Percentiles rank a stretch among this genome's conserved stretches.
Evolutionary conservation across 2,113 vertebrate genomes (phyloP).

Genomic region (Oncorhynchus nerka): DNA sequence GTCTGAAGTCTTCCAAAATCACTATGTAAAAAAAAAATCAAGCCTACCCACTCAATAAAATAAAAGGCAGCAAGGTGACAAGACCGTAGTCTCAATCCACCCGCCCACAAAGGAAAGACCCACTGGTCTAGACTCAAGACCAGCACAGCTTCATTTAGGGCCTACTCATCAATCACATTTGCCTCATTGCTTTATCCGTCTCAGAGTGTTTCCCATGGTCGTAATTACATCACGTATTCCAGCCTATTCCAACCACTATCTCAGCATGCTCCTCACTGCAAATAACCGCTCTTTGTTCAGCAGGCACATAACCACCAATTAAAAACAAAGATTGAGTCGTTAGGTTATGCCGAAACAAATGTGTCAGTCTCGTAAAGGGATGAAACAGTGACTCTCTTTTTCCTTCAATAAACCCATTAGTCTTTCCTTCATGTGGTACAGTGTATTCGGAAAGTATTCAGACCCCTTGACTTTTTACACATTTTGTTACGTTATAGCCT

Average conservation of each 20-base stretch:
- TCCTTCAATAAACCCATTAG: constrained; percentile 28
- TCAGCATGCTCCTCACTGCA: too few relatives aligned
- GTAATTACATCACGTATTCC: constrained; percentile 40
- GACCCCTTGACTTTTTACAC: too few relatives aligned
- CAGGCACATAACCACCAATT: constrained; percentile 27
- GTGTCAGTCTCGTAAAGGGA: constrained; percentile 31
- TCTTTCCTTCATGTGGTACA: constrained; percentile 23
- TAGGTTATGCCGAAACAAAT: constrained; percentile 23
- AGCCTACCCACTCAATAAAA: too few relatives aligned
- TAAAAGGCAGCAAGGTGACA: too few relatives aligned
- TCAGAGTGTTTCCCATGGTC: constrained; percentile 29
- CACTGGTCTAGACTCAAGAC: too few relatives aligned
- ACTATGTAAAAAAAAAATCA: too few relatives aligned
- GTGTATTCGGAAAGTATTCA: not conserved
- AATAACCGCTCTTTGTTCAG: constrained; percentile 38
- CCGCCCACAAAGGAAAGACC: not conserved
- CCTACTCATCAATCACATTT: not conserved
- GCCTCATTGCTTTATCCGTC: constrained; percentile 1
- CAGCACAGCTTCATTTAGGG: not conserved
- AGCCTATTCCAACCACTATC: not conserved
- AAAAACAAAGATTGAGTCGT: constrained; percentile 42
- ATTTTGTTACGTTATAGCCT: too few relatives aligned
- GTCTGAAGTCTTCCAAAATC: too few relatives aligned
- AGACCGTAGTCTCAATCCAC: too few relatives aligned
- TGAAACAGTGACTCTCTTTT: constrained; percentile 20